phyloP scores from a whole-genome alignment of 2,888 invertebrate genomes.

The Terebella lapidaria region DNA sequence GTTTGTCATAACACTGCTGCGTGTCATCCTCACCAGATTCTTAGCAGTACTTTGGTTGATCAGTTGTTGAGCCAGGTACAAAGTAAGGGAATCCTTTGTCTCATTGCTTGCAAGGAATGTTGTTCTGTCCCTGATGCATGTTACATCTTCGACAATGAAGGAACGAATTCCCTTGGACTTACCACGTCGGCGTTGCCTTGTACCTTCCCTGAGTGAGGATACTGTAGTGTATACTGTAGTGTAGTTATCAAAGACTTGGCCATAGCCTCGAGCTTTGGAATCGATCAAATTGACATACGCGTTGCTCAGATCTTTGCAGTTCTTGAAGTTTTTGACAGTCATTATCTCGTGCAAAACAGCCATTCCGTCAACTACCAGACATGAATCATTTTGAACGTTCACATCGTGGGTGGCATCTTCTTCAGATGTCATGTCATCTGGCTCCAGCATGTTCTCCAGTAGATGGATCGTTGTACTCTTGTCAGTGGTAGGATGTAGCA shows the following conservation, averaged over 20 bases:
- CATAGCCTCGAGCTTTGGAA: conserved; percentile 7
- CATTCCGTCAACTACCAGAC: conserved; percentile 13
- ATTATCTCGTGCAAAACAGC: conserved; percentile 10
- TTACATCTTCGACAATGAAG: conserved; percentile 9
- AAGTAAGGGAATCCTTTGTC: conserved; percentile 12
- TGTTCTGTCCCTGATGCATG: conserved; percentile 10
- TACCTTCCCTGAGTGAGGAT: conserved; percentile 6
- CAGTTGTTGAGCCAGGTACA: background rate
- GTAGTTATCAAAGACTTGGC: conserved; percentile 9
- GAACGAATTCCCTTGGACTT: conserved; percentile 7
- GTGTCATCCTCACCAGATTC: background rate
- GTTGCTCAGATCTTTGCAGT: conserved; percentile 5
- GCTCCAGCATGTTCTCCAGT: conserved; percentile 3
- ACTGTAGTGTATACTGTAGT: background rate
- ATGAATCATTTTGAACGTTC: background rate
- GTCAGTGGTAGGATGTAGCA: conserved; percentile 9
- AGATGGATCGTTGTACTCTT: conserved; percentile 11
- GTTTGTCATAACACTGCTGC: background rate
- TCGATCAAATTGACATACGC: conserved; percentile 7
- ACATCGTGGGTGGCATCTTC: background rate
- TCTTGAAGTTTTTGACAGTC: conserved; percentile 7
- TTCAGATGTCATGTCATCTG: background rate
- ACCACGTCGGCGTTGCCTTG: conserved; percentile 8
- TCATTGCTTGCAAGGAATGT: conserved; percentile 6
- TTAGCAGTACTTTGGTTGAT: background rate